These are phyloP conservation scores for Eulithis prunata DNA, from an alignment of 2,888 invertebrate species.

Conservation along the genomic window DNA sequence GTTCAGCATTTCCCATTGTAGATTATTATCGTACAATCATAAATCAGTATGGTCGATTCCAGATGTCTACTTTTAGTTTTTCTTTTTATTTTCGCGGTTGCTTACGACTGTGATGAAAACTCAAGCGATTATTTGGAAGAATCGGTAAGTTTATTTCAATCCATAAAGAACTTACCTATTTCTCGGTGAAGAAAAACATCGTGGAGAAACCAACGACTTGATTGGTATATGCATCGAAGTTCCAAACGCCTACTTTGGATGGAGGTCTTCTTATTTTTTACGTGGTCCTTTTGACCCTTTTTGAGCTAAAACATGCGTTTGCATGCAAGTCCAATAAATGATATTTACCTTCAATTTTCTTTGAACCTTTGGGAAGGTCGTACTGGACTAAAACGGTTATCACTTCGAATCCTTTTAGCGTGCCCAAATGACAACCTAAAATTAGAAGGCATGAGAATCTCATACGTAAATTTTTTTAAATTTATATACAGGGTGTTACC, in stretches of 20 bases:
- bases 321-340: constrained; percentile 17
- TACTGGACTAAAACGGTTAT: neutral
- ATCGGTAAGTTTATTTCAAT: constrained; percentile 17
- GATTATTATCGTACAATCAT: constrained; percentile 32
- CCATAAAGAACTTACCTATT: no score
- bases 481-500: no score
- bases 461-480: no score
- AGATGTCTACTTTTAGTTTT: constrained; percentile 33
- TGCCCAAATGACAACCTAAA: no score
- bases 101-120: constrained; percentile 29
- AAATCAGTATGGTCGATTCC: constrained; percentile 39
- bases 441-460: no score
- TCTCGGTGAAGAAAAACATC: no score
- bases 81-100: constrained; percentile 19
- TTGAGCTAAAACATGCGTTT: constrained; percentile 32
- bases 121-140: constrained; percentile 20
- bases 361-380: no score
- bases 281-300: constrained; percentile 29
- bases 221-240: no score
- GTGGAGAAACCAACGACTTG: no score
- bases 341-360: no score
- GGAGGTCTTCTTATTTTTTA: constrained; percentile 36
- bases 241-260: constrained; percentile 17
- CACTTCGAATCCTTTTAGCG: neutral
- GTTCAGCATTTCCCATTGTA: constrained; percentile 28